A percentile compares a stretch with the other conserved stretches of the same genome.
Conservation (phyloP, 2,888 invertebrate genomes). For the Chrysolina haemoptera region DNA sequence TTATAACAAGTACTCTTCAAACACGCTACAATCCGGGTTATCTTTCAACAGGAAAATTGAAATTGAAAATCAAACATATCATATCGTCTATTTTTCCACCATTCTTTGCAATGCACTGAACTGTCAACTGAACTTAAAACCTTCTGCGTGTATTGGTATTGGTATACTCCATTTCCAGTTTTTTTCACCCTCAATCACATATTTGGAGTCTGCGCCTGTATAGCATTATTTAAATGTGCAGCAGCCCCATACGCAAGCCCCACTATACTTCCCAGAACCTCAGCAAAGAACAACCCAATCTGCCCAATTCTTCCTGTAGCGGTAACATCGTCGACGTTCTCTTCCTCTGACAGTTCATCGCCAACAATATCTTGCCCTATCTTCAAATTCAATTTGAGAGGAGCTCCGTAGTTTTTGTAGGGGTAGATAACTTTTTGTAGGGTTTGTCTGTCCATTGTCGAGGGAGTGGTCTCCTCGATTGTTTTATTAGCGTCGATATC, state of each 20-base stretch:
- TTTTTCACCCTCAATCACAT: constrained; percentile 11
- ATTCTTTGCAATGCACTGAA: no score
- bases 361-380: constrained; percentile 36
- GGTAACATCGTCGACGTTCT: constrained; percentile 15
- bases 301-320: constrained; percentile 42
- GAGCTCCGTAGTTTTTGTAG: constrained; percentile 34
- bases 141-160: no score
- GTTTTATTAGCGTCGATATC: constrained; percentile 35
- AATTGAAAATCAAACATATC: no score
- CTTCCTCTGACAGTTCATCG: constrained; percentile 21
- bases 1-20: no score
- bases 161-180: background rate
- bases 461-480: constrained; percentile 4
- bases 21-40: no score
- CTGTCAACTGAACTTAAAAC: no score
- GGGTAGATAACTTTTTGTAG: constrained; percentile 35
- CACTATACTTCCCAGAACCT: constrained; percentile 60
- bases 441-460: constrained; percentile 13
- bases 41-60: no score
- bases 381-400: constrained; percentile 46
- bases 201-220: constrained; percentile 17
- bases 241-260: constrained; percentile 63
- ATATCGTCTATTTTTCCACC: no score
- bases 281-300: constrained; percentile 62
- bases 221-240: constrained; percentile 50